Conservation (phyloP, 2,888 invertebrate genomes). For the Drosophila neutralis region DNA sequence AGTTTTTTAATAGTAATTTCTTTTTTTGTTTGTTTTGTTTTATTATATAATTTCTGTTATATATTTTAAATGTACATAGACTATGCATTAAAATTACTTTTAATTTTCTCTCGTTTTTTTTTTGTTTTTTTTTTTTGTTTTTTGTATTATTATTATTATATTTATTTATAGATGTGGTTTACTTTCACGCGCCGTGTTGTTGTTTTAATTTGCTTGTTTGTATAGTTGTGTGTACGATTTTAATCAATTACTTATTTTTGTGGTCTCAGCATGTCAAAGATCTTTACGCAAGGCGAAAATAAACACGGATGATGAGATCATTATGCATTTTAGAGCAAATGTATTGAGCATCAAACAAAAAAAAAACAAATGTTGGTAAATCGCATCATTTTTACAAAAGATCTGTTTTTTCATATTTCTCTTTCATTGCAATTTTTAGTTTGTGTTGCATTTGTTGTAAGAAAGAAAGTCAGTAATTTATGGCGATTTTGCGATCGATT, state of each 20-base stretch:
- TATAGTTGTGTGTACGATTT: conserved; percentile 29
- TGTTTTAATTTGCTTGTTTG: conserved; percentile 31
- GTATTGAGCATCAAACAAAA: conserved; percentile 51
- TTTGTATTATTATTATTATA: conserved; percentile 36
- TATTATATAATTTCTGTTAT: conserved; percentile 72
- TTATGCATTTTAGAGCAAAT: conserved; percentile 73
- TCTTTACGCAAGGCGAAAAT: conserved; percentile 83
- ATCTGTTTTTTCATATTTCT: conserved; percentile 25
- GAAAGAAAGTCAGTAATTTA: conserved; percentile 76
- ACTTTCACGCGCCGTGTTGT: conserved; percentile 71
- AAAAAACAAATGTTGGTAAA: conserved; percentile 36
- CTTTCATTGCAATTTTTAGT: conserved; percentile 24
- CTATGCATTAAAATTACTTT: conserved; percentile 73
- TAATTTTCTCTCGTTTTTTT: conserved; percentile 45
- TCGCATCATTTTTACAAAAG: conserved; percentile 33
- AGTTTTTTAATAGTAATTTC: conserved; percentile 67
- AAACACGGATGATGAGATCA: conserved; percentile 85
- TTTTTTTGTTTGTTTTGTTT: conserved; percentile 35
- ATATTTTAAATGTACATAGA: conserved; percentile 76
- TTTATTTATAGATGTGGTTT: conserved; percentile 72
- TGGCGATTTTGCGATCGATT: conserved; percentile 48
- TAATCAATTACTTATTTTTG: conserved; percentile 44
- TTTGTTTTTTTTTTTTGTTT: conserved; percentile 11
- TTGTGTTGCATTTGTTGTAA: conserved; percentile 32
- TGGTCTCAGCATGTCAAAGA: conserved; percentile 56